Evolutionary conservation across 2,888 invertebrate species (phyloP), one percentile per base, ranked within the genome.

Genomic region (Priocnemis perturbator): DNA sequence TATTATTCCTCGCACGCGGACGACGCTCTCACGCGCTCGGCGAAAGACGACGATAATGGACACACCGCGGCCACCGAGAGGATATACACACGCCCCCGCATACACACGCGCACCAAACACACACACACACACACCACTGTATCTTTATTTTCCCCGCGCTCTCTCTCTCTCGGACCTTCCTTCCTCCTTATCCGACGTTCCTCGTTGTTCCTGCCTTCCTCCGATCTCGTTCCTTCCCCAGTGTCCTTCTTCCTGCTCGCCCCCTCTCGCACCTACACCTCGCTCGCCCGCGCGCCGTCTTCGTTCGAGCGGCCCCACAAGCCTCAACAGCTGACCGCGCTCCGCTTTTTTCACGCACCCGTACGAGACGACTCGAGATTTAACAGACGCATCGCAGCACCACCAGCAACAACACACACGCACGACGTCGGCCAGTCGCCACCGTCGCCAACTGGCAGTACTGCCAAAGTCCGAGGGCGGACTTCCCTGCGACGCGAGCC

Each of bases 341-440:
- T 61, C 17, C 62, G 53, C 61, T 69, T 63, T 68, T 73, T 60
- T 66, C 71, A 67, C 74, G 61, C 60, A 23, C 60, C 26, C 60
- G 48, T 60, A 19, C 60, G 60, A 60, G 50, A 57, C 64, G 65
- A 74, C 65, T 73, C 61, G 59, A 69, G 71, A 80, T 78, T 80
- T 78, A 73, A 67, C 75, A 73, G 66, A 80, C 73, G 80, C 79
- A 79, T 79, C 75, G 80, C 73, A 80, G 20, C n/a, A n/a, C n/a
- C n/a, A 26, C 56, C 78, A 72, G 65, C 69, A 74, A 79, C 74
- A 74, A 76, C 70, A 68, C 71, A 30, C 79, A 69, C 80, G 60
- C 68, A 23, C 48, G 23, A 17, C 17, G 30, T 37, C 11, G 66
- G 78, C 71, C 76, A 78, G 72, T 78, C 74, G 78, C 73, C 81